Evolutionary conservation across 2,797 vertebrate species (phyloP), one percentile per base, ranked within the genome.

Genomic region (Ctenochaetus hawaiiensis): DNA sequence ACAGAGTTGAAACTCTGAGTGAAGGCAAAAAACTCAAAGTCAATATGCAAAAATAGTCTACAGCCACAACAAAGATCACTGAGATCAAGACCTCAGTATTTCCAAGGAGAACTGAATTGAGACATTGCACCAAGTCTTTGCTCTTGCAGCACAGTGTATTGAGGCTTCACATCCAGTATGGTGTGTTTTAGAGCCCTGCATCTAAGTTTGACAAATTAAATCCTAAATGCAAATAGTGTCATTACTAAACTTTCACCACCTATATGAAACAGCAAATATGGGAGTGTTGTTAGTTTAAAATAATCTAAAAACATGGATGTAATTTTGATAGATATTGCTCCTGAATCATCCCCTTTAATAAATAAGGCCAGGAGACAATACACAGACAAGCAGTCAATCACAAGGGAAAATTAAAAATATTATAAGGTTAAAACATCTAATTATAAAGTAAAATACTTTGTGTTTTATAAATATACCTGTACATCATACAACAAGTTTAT

Each of bases 1-100:
- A 70, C 43, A 44, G 0, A 61, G 13, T 44, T 67, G 43, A 69
- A 43, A 67, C 45, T 69, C n/a, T 67, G 18, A 63, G 65, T 47
- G 4, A 57, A 64, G 17, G 8, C 7, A 26, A 53, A 47, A 22
- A 11, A 67, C 26, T 70, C 57, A 63, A 8, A 10, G 58, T 47
- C 5, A 54, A 43, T 54, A 51, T 48, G 45, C n/a, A 72, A 62
- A 67, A 8, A 59, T 17, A 34, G 20, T 68, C 44, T 43, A 41
- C 26, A 66, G 30, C 54, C 44, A 60, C 58, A 72, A 39, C 44
- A 20, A 11, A 65, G 18, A 67, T 64, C 8, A 56, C 48, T 51
- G 70, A 79, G 78, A 72, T 83, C 71, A 81, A 82, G 37, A 75
- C 70, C 82, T 74, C 81, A 59, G 67, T 48, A 1, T 47, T 73